Evolutionary conservation across 1,140 invertebrate genomes (phyloP), one percentile per base, ranked within the genome.

Genomic region (Phenacoccus solenopsis): DNA sequence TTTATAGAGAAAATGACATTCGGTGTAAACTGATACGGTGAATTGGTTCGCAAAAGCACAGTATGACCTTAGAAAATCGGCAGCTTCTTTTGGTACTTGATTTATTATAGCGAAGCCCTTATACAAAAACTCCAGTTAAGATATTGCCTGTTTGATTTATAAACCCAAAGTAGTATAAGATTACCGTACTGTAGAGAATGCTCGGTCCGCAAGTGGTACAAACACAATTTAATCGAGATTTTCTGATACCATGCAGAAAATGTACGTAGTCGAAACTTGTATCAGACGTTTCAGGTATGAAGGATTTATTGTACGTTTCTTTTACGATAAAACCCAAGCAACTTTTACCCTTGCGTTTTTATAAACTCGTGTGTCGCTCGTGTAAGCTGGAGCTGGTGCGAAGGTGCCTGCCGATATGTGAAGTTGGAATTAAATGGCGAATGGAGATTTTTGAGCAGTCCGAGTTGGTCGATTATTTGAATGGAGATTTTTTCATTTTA

Each of bases 131-230:
- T 64, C 59, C 5, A 25, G 59, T 64, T 64, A 64, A 64, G 59
- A 64, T 64, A 64, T 64, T 64, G 59, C 59, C 59, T 64, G 59
- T 64, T 64, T 64, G 59, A 64, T 64, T 64, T 64, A 64, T 64
- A 64, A 24, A 64, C 59, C 59, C 21, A 24, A 64, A 64, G 59
- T 64, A 64, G 59, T 64, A 64, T 64, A 25, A 64, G 59, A 64
- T 64, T 64, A 27, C 59, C 25, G 21, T 64, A 20, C 59, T 64
- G 21, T 27, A 64, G 59, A 25, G 25, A 64, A 27, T 64, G 59
- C 59, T 64, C 5, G 59, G 59, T 64, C 59, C 59, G 59, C 59
- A 64, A 64, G 59, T 64, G 59, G 59, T 64, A 64, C 59, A 64
- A 64, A 64, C 59, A 64, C 59, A 64, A 64, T 64, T 64, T 64